phyloP scores from a whole-genome alignment of 2,797 vertebrate species.

The Gouania willdenowi region DNA sequence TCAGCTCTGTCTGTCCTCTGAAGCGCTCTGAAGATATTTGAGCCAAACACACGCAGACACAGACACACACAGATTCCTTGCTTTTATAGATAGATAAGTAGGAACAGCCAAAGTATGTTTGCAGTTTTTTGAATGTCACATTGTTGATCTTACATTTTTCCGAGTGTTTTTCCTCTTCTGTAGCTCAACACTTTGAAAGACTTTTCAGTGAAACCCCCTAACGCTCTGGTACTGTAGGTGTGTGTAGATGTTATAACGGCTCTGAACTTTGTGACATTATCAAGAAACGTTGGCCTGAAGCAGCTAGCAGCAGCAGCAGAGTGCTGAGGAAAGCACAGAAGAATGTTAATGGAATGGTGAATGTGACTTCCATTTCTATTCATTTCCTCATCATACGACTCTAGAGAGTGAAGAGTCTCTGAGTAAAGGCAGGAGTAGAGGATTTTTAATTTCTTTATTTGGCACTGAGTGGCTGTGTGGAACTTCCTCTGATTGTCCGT shows the following conservation, averaged over 20 bases:
- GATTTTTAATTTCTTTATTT: no score
- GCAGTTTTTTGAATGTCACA: neutral
- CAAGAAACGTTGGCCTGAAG: slow-evolving; percentile 31
- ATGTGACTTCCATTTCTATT: slow-evolving; percentile 40
- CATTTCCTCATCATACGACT: slow-evolving; percentile 14
- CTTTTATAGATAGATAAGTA: no score
- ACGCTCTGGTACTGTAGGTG: slow-evolving; percentile 23
- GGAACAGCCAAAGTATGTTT: no score
- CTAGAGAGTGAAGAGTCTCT: no score
- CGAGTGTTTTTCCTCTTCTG: slow-evolving; percentile 13
- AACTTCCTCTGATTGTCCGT: no score
- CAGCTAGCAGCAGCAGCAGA: slow-evolving; percentile 40
- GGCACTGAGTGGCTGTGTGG: no score
- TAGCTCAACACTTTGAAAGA: slow-evolving; percentile 23
- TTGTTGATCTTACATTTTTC: slow-evolving; percentile 26
- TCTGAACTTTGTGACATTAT: slow-evolving; percentile 44
- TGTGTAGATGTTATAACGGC: slow-evolving; percentile 30
- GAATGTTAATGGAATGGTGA: slow-evolving; percentile 46
- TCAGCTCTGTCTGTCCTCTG: no score
- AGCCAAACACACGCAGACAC: no score
- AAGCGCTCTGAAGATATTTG: no score
- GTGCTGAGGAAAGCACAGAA: slow-evolving; percentile 20
- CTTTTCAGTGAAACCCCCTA: slow-evolving; percentile 28
- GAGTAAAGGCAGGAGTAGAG: no score
- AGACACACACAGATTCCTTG: neutral